These are phyloP conservation scores for Altica lythri DNA, from an alignment of 2,888 invertebrate genomes.

Conservation along the genomic window DNA sequence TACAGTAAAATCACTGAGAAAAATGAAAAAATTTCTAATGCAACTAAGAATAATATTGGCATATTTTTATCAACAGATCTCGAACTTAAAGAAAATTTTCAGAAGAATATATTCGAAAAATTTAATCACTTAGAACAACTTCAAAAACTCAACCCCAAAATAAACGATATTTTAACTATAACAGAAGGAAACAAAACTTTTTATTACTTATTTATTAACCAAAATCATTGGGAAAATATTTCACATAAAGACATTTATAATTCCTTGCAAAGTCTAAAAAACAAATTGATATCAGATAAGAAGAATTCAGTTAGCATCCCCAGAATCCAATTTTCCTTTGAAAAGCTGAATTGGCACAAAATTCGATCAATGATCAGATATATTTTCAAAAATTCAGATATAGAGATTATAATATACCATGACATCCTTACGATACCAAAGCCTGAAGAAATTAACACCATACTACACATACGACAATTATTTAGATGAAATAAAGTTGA, in stretches of 20 bases:
- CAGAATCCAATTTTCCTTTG: not conserved
- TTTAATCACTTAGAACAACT: not conserved
- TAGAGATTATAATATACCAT: not conserved
- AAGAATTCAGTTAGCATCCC: not conserved
- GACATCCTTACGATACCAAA: not conserved
- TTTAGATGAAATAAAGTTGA: conserved; percentile 37
- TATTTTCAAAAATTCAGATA: conserved; percentile 1
- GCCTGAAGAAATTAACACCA: conserved; percentile 1
- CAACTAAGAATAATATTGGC: not conserved
- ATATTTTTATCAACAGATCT: not conserved
- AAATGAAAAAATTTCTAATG: not conserved
- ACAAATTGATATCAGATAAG: not conserved
- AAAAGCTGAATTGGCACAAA: not conserved
- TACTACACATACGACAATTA: conserved; percentile 37
- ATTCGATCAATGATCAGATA: conserved; percentile 3
- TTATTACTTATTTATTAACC: not conserved
- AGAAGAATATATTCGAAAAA: not conserved
- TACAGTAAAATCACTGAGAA: not conserved
- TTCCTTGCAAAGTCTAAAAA: not conserved
- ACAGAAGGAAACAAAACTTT: not conserved
- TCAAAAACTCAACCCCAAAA: not conserved
- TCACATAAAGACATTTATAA: not conserved
- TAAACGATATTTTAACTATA: not conserved
- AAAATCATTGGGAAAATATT: not conserved
- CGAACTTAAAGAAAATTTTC: not conserved